Evolutionary conservation across 2,113 vertebrate genomes (phyloP).

Genomic region (Ginglymostoma cirratum): DNA sequence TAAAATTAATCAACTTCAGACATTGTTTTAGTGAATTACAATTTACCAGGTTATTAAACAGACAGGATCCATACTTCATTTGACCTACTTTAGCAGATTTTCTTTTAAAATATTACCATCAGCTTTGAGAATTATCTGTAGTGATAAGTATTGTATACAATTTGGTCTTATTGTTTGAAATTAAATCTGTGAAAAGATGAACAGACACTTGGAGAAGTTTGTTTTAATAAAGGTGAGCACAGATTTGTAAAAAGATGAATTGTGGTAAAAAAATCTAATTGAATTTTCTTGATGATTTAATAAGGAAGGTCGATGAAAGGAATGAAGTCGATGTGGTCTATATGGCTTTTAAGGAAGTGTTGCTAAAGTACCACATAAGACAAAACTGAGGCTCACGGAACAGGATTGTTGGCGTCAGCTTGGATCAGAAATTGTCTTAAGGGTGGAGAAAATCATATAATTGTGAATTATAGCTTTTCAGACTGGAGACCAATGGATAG

Average conservation of each 20-base stretch:
- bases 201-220: neutral
- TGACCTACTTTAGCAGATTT: constrained; percentile 8
- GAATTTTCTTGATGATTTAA: neutral
- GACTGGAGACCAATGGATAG: neutral
- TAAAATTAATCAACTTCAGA: constrained; percentile 36
- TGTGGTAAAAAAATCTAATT: neutral
- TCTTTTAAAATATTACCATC: neutral
- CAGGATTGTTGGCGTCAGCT: neutral
- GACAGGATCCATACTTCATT: constrained; percentile 24
- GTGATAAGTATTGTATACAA: neutral
- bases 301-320: too few species aligned
- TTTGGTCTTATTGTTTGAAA: neutral
- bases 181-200: neutral
- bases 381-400: neutral
- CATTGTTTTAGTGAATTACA: constrained; percentile 24
- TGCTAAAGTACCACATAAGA: neutral
- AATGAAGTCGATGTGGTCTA: neutral
- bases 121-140: neutral
- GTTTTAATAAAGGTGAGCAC: neutral
- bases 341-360: neutral
- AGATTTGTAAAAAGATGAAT: neutral
- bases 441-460: neutral
- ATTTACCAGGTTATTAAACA: constrained; percentile 33
- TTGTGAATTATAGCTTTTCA: neutral
- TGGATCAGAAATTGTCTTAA: neutral